Base-by-base conservation (phyloP, 2,797 vertebrate species). In the Chromobotia macracanthus region DNA sequence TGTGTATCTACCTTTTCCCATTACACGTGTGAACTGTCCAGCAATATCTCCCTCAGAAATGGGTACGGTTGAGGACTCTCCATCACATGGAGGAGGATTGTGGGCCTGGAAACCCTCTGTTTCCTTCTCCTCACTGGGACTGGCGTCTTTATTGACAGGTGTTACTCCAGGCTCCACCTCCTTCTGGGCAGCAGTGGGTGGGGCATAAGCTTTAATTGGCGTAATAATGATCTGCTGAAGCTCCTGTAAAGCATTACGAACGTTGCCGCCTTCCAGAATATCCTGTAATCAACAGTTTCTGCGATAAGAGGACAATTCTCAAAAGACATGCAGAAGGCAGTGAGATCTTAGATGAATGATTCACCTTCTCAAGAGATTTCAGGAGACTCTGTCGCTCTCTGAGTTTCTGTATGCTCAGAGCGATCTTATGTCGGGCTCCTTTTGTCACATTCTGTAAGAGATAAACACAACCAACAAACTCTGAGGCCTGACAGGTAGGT, bases 391-490 rank as follows among this genome's bases (percentile, higher is more conserved):
- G 97, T 68, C 97, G 92, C 86, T 98, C 97, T 5, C 96, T 89
- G 51, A 98, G 92, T 87, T 98, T 98, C 93, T 97, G 96, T 87
- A 98, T 97, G 89, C 97, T 98, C 88, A 98, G 88, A 63, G 96
- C 97, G 75, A 98, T 98, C 91, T 98, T 98, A 86, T 98, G 97
- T 72, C 97, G 92, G 1, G 97, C 97, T 50, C 97, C 97, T 93
- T 98, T 98, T 76, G 97, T 98, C 84, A 98, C 97, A 9, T 98
- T 98, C 97, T 98, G 85, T 38, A 71, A 58, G 58, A 87, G 67
- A 85, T 53, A 75, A 21, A 84, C 12, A 84, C 0, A 82, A 46
- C 60, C 60, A 82, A 66, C 67, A 70, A 87, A 70, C 77, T 28
- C 65, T 15, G 38, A 18, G 15, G 0, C 4, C 6, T 5, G 12